Conservation (phyloP, 35 echinoderm and acorn worm genomes). For the Apostichopus japonicus region DNA sequence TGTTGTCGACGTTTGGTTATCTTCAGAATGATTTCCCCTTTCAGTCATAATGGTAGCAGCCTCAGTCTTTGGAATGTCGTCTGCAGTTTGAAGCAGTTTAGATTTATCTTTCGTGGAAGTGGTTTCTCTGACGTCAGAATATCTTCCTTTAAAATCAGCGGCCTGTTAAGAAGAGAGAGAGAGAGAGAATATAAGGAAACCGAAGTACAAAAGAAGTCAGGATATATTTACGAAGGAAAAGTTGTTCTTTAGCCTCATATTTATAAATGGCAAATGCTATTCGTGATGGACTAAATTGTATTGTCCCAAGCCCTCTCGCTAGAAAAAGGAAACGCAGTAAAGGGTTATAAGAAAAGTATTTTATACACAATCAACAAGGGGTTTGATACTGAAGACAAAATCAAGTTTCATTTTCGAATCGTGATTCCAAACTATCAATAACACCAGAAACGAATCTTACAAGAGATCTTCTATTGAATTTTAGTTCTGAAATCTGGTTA, state of each 20-base stretch:
- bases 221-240: neutral
- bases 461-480: too few species aligned
- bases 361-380: neutral
- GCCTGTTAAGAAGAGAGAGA: neutral
- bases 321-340: too few species aligned
- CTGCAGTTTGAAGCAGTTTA: neutral
- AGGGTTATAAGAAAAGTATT: too few species aligned
- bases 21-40: neutral
- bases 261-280: neutral
- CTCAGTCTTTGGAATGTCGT: conserved; percentile 3
- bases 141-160: conserved; percentile 17
- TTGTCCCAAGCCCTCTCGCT: too few species aligned
- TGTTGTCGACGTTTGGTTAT: neutral
- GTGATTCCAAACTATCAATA: too few species aligned
- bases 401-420: too few species aligned
- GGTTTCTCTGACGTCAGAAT: neutral
- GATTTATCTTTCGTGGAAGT: neutral
- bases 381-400: too few species aligned
- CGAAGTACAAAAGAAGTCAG: neutral
- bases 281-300: too few species aligned
- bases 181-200: neutral
- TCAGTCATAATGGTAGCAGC: neutral
- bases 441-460: too few species aligned
- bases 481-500: too few species aligned
- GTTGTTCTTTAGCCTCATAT: neutral